phyloP scores from a whole-genome alignment of 1,140 invertebrate species.

The Triops longicaudatus region DNA sequence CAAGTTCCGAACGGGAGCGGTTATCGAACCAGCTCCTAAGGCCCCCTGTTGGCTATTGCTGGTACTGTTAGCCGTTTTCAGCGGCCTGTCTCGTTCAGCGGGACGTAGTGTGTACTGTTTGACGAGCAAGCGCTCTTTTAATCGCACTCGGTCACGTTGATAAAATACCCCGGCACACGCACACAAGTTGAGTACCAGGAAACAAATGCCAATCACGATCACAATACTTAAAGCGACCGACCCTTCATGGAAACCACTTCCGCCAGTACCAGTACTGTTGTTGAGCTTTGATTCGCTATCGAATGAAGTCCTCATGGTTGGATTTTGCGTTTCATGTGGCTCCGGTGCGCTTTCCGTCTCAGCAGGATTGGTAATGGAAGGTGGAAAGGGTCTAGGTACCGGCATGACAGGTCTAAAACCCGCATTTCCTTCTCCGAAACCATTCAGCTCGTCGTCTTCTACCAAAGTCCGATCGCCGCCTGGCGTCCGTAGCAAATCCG shows the following conservation, averaged over 20 bases:
- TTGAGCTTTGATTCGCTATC: not conserved
- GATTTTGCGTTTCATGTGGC: not conserved
- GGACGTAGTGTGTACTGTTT: slow-evolving; percentile 35
- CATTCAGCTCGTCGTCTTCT: slow-evolving; percentile 16
- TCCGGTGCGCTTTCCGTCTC: not conserved
- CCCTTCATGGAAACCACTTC: slow-evolving; percentile 31
- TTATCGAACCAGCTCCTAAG: not conserved
- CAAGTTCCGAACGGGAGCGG: slow-evolving; percentile 45
- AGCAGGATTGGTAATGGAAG: not conserved
- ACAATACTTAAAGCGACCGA: slow-evolving; percentile 56
- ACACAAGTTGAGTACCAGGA: slow-evolving; percentile 72
- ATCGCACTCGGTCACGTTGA: slow-evolving; percentile 53
- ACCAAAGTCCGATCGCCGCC: not conserved
- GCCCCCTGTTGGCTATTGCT: not conserved
- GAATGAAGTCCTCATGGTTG: not conserved
- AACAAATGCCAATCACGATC: slow-evolving; percentile 63
- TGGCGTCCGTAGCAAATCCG: slow-evolving; percentile 38
- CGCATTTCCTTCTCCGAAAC: not conserved
- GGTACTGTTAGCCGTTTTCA: not conserved
- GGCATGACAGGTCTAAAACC: slow-evolving; percentile 9
- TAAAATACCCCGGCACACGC: slow-evolving; percentile 67
- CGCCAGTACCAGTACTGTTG: not conserved
- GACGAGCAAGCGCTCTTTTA: slow-evolving; percentile 45
- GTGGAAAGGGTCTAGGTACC: not conserved
- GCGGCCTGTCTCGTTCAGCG: not conserved